Evolutionary conservation across 2,797 vertebrate genomes (phyloP), one percentile per base, ranked within the genome.

Genomic region (Pseudomugil tenellus): DNA sequence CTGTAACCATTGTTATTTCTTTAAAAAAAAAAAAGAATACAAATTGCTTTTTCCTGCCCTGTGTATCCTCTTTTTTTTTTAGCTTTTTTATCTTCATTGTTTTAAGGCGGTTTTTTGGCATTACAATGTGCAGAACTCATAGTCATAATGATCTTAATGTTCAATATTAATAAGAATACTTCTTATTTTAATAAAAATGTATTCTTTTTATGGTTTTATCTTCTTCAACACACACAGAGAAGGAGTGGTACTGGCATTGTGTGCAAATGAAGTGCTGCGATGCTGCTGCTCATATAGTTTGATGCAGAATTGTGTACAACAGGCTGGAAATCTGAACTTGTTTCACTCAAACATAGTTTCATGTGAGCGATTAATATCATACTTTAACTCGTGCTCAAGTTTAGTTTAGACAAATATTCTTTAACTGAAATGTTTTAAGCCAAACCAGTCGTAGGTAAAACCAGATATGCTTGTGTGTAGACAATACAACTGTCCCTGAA

Each of bases 401-500:
- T 48, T 17, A 23, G 17, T 37, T 55, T 46, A 58, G 39, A 9
- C 25, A 39, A 29, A 19, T 32, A 23, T 64, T 28, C 21, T 32
- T 16, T 17, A 60, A 37, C 32, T 46, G 3, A 68, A 75, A 29
- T 25, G 13, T 49, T 60, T 25, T 21, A 75, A 73, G 19, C 6
- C n/a, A 28, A 0, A 6, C 28, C 1, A 2, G 29, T 26, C 46
- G n/a, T 25, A 46, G 16, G 16, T 77, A 12, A n/a, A 72, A 31
- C n/a, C 12, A 58, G 41, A 59, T 70, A 37, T 72, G 28, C 39
- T 48, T 55, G 59, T 52, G 41, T 80, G 72, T 79, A 86, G 87
- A 89, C 81, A 70, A 76, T 59, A 89, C 84, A 86, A 64, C 64
- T 51, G 70, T 3, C 29, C 5, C 13, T 28, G 54, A 16, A 85